These are phyloP conservation scores for Melanchra persicariae DNA, from an alignment of 2,888 invertebrate species.

Conservation along the genomic window DNA sequence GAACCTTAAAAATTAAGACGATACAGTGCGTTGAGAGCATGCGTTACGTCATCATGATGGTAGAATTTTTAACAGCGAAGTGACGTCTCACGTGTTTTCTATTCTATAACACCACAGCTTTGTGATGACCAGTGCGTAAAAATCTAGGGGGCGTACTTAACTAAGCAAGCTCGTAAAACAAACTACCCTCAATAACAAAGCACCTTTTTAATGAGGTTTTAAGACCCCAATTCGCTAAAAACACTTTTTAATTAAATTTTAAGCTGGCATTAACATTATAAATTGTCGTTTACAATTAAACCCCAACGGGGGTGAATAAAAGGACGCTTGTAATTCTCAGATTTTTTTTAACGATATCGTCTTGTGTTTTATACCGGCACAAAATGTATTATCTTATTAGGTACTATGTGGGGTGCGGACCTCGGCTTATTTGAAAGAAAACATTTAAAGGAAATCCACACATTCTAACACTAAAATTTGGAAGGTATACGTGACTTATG, in stretches of 20 bases:
- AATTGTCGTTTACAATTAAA: constrained; percentile 17
- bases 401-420: too few relatives aligned
- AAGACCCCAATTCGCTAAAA: constrained; percentile 14
- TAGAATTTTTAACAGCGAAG: too few relatives aligned
- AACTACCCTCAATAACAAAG: constrained; percentile 14
- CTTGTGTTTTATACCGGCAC: not conserved
- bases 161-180: constrained; percentile 21
- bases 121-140: not conserved
- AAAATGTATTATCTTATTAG: too few relatives aligned
- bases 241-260: constrained; percentile 43
- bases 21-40: too few relatives aligned
- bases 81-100: too few relatives aligned
- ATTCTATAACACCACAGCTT: too few relatives aligned
- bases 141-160: not conserved
- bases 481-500: too few relatives aligned
- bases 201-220: constrained; percentile 23
- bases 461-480: too few relatives aligned
- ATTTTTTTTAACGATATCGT: not conserved
- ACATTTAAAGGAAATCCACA: too few relatives aligned
- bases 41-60: too few relatives aligned
- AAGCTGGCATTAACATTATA: constrained; percentile 10
- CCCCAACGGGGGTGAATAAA: not conserved
- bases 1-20: too few relatives aligned
- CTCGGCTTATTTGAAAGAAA: too few relatives aligned
- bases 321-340: not conserved